Evolutionary conservation across 2,797 vertebrate species (phyloP).

Genomic region (Oreonectes daqikongensis): DNA sequence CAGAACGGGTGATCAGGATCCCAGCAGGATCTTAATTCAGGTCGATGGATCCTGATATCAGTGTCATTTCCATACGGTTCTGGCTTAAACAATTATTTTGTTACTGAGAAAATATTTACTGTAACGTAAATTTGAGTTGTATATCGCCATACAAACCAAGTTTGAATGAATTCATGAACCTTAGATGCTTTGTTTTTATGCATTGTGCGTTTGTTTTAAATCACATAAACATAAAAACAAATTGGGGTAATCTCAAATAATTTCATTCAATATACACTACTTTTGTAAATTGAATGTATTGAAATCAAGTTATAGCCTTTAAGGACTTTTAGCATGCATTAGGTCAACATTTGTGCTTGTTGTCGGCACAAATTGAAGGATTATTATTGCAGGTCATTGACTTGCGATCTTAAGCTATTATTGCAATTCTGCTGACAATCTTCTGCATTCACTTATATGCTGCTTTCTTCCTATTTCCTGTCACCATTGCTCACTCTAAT

Average conservation of each 20-base stretch:
- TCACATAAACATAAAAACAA: neutral
- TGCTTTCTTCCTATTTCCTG: neutral
- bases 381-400: neutral
- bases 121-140: neutral
- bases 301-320: neutral
- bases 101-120: conserved; percentile 34
- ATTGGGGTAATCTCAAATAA: too few species aligned
- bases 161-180: neutral
- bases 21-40: conserved; percentile 58
- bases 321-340: neutral
- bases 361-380: conserved; percentile 1
- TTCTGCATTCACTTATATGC: neutral
- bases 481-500: conserved; percentile 8
- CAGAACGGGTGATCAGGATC: conserved; percentile 58
- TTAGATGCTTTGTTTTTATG: neutral
- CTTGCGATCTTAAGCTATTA: neutral
- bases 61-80: conserved; percentile 49
- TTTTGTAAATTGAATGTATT: neutral
- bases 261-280: neutral
- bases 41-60: conserved; percentile 56
- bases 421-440: neutral
- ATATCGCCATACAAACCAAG: conserved; percentile 11
- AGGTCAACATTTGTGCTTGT: neutral
- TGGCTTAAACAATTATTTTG: conserved; percentile 45
- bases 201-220: neutral